Conservation (phyloP, 2,113 vertebrate genomes). For the Boulengeromyrus knoepffleri region DNA sequence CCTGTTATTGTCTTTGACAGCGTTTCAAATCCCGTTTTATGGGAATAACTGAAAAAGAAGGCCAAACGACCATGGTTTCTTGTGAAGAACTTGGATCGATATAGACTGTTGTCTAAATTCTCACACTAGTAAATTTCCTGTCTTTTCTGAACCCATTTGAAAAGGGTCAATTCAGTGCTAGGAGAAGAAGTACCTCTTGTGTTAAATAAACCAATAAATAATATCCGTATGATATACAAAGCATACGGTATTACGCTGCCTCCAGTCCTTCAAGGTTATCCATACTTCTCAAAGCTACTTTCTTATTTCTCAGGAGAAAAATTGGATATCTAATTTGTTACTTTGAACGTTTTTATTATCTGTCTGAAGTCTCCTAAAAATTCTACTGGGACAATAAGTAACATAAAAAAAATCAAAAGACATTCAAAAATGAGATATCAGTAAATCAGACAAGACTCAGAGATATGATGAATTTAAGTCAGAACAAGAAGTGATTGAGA, state of each 20-base stretch:
- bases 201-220: neutral
- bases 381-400: neutral
- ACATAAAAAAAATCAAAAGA: neutral
- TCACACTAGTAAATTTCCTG: neutral
- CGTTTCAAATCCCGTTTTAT: neutral
- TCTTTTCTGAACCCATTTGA: neutral
- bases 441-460: neutral
- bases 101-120: neutral
- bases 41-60: neutral
- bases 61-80: neutral
- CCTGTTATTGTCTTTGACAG: neutral
- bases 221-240: neutral
- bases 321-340: neutral
- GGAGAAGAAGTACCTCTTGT: neutral
- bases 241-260: neutral
- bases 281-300: neutral
- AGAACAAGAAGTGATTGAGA: neutral
- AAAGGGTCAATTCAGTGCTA: neutral
- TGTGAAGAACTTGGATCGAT: neutral
- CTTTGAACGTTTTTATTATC: neutral
- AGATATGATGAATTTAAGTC: neutral
- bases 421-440: neutral
- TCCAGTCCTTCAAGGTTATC: neutral
- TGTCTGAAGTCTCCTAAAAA: neutral
- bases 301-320: neutral